Evolutionary conservation across 2,797 vertebrate genomes (phyloP).

Genomic region (Labroides dimidiatus): DNA sequence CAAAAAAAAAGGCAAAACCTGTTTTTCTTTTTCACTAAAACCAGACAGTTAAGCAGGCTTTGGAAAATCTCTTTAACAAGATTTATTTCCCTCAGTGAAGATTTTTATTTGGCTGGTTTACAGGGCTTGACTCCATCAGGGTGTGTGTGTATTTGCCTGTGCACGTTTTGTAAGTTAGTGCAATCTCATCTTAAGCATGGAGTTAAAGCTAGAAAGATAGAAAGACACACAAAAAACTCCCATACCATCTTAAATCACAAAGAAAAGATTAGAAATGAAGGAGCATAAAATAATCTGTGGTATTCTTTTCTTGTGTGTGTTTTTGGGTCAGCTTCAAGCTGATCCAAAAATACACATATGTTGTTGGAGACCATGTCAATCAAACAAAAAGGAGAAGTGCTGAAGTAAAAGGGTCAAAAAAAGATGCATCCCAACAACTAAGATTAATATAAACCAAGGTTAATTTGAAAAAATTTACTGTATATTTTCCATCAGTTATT

Average conservation of each 20-base stretch:
- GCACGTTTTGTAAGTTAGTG: slow-evolving; percentile 9
- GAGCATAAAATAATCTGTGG: background rate
- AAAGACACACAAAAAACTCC: slow-evolving; percentile 9
- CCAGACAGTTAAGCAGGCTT: slow-evolving; percentile 65
- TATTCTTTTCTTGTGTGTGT: background rate
- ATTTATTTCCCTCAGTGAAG: slow-evolving; percentile 62
- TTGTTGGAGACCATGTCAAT: background rate
- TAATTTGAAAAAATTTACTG: too few relatives aligned
- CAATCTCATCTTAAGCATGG: slow-evolving; percentile 53
- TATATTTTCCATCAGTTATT: too few relatives aligned
- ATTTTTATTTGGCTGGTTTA: slow-evolving; percentile 48
- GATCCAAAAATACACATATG: background rate
- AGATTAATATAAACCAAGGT: too few relatives aligned
- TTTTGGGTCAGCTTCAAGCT: background rate
- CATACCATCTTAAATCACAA: background rate
- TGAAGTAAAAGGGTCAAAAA: background rate
- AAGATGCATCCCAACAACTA: too few relatives aligned
- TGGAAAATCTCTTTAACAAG: slow-evolving; percentile 68
- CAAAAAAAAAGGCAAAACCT: slow-evolving; percentile 41
- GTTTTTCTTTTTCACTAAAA: slow-evolving; percentile 21
- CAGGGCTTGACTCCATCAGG: slow-evolving; percentile 29
- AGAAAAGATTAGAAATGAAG: background rate
- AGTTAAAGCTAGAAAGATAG: slow-evolving; percentile 41
- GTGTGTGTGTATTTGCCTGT: slow-evolving; percentile 3
- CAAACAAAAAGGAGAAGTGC: background rate